phyloP scores from a whole-genome alignment of 2,888 invertebrate species.

The Zootermopsis nevadensis region DNA sequence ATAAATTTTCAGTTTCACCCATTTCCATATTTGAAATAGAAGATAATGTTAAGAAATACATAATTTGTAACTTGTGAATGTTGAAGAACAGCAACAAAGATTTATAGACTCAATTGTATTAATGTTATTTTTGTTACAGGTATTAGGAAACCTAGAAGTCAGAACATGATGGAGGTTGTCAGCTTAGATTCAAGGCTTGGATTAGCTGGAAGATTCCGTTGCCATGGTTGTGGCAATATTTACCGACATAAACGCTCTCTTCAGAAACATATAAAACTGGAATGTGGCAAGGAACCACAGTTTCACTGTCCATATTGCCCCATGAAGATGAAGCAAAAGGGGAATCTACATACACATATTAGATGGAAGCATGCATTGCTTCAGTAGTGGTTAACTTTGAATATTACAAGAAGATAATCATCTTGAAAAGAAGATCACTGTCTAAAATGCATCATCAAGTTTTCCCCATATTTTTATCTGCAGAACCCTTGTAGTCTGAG shows the following conservation, averaged over 20 bases:
- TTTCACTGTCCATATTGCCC: slow-evolving; percentile 56
- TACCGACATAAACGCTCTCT: slow-evolving; percentile 32
- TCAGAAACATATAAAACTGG: slow-evolving; percentile 49
- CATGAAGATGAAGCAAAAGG: slow-evolving; percentile 30
- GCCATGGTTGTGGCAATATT: slow-evolving; percentile 1
- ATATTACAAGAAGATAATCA: neutral
- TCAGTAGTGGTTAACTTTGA: neutral
- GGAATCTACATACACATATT: slow-evolving; percentile 26
- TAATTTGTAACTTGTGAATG: too few relatives aligned
- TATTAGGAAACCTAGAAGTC: neutral
- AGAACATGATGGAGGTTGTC: neutral
- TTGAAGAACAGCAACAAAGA: too few relatives aligned
- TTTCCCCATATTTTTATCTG: too few relatives aligned
- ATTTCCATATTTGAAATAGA: too few relatives aligned
- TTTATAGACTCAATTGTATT: neutral
- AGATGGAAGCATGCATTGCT: neutral
- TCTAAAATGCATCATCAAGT: neutral
- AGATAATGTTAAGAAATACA: too few relatives aligned
- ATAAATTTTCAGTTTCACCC: too few relatives aligned
- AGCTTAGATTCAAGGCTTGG: neutral
- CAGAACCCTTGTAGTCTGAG: too few relatives aligned
- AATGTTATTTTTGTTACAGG: slow-evolving; percentile 6
- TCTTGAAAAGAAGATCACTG: neutral
- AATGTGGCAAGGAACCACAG: slow-evolving; percentile 56
- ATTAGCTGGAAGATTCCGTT: neutral